Percentiles rank a stretch among this genome's conserved stretches.
Evolutionary conservation across 2,113 vertebrate species (phyloP).

Genomic region (Microcebus griseorufus): DNA sequence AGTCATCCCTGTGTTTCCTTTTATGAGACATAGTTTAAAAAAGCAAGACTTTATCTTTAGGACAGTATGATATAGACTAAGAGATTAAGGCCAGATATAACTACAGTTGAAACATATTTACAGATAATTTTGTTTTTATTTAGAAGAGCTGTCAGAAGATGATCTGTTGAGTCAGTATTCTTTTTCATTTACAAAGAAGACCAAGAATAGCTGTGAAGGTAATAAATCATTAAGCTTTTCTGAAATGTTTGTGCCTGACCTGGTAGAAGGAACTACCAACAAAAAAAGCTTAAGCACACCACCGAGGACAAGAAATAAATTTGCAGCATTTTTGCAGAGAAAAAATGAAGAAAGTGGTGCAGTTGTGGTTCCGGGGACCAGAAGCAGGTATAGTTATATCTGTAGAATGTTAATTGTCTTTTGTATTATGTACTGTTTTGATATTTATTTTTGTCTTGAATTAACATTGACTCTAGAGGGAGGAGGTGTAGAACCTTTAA

Average conservation of each 20-base stretch:
- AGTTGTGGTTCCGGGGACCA: conserved; percentile 85
- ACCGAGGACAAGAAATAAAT: conserved; percentile 87
- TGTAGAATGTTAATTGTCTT: not conserved
- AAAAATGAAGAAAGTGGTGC: conserved; percentile 86
- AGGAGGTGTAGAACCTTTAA: not conserved
- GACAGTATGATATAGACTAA: not conserved
- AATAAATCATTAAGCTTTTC: not conserved
- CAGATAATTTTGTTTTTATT: conserved; percentile 65
- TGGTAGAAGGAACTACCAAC: not conserved
- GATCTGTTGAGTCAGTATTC: conserved; percentile 93
- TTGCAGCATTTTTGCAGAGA: conserved; percentile 90
- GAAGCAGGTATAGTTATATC: conserved; percentile 90
- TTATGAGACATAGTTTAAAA: not conserved
- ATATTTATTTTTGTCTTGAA: not conserved
- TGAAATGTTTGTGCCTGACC: conserved; percentile 40
- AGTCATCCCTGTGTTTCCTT: conserved; percentile 7
- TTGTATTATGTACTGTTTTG: not conserved
- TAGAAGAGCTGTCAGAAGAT: conserved; percentile 87
- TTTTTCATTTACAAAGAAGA: conserved; percentile 86
- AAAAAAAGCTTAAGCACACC: conserved; percentile 54
- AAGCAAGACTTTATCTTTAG: not conserved
- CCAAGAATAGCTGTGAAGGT: conserved; percentile 71
- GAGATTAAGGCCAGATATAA: not conserved
- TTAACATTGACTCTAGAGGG: not conserved
- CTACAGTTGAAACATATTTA: not conserved